Evolutionary conservation across 2,888 invertebrate genomes (phyloP).

Genomic region (Plagodis pulveraria): DNA sequence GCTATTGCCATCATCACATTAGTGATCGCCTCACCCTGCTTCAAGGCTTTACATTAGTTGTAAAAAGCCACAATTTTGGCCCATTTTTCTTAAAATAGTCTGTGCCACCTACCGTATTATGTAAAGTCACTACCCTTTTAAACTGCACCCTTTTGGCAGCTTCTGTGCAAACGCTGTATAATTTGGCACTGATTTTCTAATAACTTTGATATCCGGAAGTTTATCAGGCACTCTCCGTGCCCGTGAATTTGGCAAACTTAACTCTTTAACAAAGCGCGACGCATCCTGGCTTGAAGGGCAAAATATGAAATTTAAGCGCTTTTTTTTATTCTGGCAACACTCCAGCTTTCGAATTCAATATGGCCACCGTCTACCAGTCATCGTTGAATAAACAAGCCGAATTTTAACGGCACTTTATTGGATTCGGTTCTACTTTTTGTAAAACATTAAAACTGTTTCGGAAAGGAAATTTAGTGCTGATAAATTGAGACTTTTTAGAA

Average conservation of each 20-base stretch:
- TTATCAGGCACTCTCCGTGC: slow-evolving; percentile 6
- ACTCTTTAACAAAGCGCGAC: slow-evolving; percentile 4
- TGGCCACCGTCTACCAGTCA: slow-evolving; percentile 17
- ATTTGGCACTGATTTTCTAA: slow-evolving; percentile 21
- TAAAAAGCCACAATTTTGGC: slow-evolving; percentile 4
- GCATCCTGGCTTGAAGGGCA: slow-evolving; percentile 1
- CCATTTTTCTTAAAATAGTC: slow-evolving; percentile 1
- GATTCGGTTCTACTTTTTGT: slow-evolving; percentile 4
- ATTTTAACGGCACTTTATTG: slow-evolving; percentile 16
- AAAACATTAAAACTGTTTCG: background rate
- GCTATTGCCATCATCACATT: no score
- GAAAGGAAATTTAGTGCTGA: background rate
- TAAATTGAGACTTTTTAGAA: background rate
- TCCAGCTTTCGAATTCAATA: slow-evolving; percentile 23
- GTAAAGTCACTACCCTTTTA: slow-evolving; percentile 8
- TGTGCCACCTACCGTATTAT: slow-evolving; percentile 7
- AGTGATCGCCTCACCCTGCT: no score
- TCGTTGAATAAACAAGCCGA: slow-evolving; percentile 21
- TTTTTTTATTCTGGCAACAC: slow-evolving; percentile 17
- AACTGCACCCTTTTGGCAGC: slow-evolving; percentile 16
- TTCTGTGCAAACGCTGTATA: slow-evolving; percentile 10
- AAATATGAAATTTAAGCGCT: slow-evolving; percentile 15
- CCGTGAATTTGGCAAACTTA: slow-evolving; percentile 13
- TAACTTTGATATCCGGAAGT: slow-evolving; percentile 12
- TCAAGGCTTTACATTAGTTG: no score